Conservation (phyloP, 1,140 invertebrate species). For the Drosophila varians region DNA sequence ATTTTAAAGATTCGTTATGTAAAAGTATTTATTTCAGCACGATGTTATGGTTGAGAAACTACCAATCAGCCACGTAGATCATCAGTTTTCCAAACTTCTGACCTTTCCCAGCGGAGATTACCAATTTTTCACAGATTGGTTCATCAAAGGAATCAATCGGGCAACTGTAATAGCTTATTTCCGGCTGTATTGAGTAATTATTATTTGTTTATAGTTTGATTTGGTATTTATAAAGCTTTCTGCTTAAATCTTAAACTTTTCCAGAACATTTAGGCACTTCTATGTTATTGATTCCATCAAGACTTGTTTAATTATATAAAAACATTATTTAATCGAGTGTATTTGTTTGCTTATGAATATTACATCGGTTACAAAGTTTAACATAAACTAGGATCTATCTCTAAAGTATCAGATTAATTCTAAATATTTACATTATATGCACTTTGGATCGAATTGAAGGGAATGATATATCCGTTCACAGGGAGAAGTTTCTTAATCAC, state of each 20-base stretch:
- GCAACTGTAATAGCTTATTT: background rate
- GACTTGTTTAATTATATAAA: background rate
- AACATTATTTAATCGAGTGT: slow-evolving; percentile 41
- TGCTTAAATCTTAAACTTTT: background rate
- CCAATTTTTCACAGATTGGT: slow-evolving; percentile 5
- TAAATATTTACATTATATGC: slow-evolving; percentile 71
- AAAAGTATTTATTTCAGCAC: background rate
- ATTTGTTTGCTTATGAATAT: slow-evolving; percentile 28
- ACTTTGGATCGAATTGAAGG: slow-evolving; percentile 61
- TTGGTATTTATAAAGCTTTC: too few relatives aligned
- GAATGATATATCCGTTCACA: background rate
- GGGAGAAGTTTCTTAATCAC: slow-evolving; percentile 32
- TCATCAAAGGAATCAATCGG: background rate
- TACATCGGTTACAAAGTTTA: slow-evolving; percentile 47
- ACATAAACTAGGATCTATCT: slow-evolving; percentile 49
- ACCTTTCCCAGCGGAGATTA: slow-evolving; percentile 4
- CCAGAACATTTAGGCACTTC: background rate
- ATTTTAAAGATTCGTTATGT: background rate
- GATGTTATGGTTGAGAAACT: slow-evolving; percentile 1
- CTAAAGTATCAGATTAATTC: slow-evolving; percentile 21
- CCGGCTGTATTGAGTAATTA: background rate
- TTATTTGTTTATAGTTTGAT: too few relatives aligned
- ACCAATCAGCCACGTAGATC: background rate
- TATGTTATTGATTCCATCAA: background rate
- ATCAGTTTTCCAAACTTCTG: background rate